These are phyloP conservation scores for Protodeltote pygarga DNA, from an alignment of 2,888 invertebrate genomes.

Conservation along the genomic window DNA sequence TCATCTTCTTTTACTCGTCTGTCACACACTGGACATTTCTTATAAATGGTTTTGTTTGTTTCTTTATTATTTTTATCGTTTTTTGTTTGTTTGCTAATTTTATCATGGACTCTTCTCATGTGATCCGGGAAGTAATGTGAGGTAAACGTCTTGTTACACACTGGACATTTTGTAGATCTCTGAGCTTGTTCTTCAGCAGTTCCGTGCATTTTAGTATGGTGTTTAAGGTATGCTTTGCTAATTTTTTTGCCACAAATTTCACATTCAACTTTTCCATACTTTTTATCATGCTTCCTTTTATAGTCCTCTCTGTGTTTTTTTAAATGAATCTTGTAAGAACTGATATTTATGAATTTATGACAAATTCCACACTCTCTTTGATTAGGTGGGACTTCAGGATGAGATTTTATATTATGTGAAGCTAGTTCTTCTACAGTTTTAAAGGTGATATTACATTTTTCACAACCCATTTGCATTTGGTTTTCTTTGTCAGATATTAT, in stretches of 20 bases:
- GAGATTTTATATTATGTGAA: constrained; percentile 22
- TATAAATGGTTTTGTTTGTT: background rate
- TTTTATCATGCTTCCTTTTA: constrained; percentile 30
- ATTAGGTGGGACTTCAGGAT: constrained; percentile 15
- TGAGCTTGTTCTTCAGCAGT: constrained; percentile 36
- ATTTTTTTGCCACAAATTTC: constrained; percentile 49
- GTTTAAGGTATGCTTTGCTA: constrained; percentile 46
- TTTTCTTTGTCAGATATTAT: constrained; percentile 38
- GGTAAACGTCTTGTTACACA: constrained; percentile 44
- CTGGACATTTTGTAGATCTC: constrained; percentile 31
- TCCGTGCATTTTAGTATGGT: constrained; percentile 49
- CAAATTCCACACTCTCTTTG: constrained; percentile 50
- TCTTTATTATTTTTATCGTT: constrained; percentile 1
- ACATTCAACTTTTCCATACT: constrained; percentile 50
- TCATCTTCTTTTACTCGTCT: constrained; percentile 33
- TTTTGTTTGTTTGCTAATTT: background rate
- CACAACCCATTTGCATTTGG: constrained; percentile 25
- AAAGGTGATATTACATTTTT: constrained; percentile 28
- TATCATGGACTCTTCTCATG: constrained; percentile 39
- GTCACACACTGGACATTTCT: constrained; percentile 50
- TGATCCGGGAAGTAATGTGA: constrained; percentile 42
- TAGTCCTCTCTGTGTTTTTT: constrained; percentile 45
- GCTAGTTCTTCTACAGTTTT: constrained; percentile 25
- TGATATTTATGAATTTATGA: constrained; percentile 31
- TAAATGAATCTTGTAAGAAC: constrained; percentile 40